Conservation (phyloP, 2,888 invertebrate genomes). For the Agrenia bidenticulata region DNA sequence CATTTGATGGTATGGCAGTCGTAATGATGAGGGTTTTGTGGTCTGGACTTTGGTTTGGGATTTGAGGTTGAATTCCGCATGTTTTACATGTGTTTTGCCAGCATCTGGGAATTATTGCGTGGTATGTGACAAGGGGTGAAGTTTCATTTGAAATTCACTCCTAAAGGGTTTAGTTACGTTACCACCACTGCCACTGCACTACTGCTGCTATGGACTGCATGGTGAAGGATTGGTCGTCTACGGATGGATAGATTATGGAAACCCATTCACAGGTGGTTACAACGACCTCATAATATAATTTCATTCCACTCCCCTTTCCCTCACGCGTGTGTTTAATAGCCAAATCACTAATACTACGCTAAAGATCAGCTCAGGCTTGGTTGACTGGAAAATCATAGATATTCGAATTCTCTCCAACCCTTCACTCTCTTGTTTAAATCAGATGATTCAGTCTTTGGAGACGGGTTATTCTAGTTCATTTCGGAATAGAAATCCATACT, state of each 20-base stretch:
- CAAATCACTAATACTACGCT: constrained; percentile 4
- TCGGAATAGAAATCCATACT: too few species aligned
- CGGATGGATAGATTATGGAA: constrained; percentile 16
- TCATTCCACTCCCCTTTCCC: neutral
- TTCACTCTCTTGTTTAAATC: too few species aligned
- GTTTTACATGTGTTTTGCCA: constrained; percentile 19
- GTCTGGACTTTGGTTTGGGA: constrained; percentile 13
- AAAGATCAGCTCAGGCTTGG: too few species aligned
- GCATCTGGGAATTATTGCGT: constrained; percentile 41
- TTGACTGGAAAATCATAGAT: too few species aligned
- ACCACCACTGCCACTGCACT: too few species aligned
- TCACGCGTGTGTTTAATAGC: constrained; percentile 45
- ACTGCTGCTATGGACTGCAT: too few species aligned
- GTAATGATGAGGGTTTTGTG: constrained; percentile 3
- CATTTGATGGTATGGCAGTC: too few species aligned
- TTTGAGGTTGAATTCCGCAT: constrained; percentile 13
- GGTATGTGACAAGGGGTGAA: constrained; percentile 48
- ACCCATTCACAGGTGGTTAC: constrained; percentile 48
- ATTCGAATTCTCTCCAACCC: too few species aligned
- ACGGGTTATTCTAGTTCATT: too few species aligned
- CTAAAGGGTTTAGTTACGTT: constrained; percentile 4
- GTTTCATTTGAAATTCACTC: constrained; percentile 41
- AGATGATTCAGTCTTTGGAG: too few species aligned
- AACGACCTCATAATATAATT: constrained; percentile 40
- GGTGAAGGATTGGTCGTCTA: too few species aligned